Evolutionary conservation across 2,797 vertebrate genomes (phyloP).

Genomic region (Enteromius thamalakanensis): DNA sequence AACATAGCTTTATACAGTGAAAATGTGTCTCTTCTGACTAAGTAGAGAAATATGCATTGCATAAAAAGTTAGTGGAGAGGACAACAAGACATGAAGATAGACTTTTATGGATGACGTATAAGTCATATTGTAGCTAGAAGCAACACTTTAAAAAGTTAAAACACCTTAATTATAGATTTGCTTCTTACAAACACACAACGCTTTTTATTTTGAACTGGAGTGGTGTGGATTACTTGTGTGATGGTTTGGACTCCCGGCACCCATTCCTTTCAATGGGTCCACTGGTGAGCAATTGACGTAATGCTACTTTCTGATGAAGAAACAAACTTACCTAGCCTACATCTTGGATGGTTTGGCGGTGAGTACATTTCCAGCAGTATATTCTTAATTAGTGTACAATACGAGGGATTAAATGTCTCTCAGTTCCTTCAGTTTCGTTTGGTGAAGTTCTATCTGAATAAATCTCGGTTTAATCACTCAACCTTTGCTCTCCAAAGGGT

Average conservation of each 20-base stretch:
- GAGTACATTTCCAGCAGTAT: not conserved
- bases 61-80: not conserved
- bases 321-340: not conserved
- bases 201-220: not conserved
- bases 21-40: not conserved
- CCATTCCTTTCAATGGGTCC: not conserved
- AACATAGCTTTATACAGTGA: not conserved
- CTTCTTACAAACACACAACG: not conserved
- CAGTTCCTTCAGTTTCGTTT: not conserved
- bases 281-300: not conserved
- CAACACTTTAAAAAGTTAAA: not conserved
- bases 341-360: not conserved
- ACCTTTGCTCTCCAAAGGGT: conserved; percentile 1
- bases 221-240: not conserved
- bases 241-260: not conserved
- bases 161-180: not conserved
- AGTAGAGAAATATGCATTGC: no score
- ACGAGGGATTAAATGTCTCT: not conserved
- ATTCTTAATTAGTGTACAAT: not conserved
- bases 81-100: not conserved
- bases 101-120: not conserved
- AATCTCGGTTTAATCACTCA: conserved; percentile 6
- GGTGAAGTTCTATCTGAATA: not conserved
- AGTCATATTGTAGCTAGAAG: not conserved
- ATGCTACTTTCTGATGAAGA: not conserved